phyloP scores from a whole-genome alignment of 2,113 vertebrate genomes.

The Ochotona curzoniae region DNA sequence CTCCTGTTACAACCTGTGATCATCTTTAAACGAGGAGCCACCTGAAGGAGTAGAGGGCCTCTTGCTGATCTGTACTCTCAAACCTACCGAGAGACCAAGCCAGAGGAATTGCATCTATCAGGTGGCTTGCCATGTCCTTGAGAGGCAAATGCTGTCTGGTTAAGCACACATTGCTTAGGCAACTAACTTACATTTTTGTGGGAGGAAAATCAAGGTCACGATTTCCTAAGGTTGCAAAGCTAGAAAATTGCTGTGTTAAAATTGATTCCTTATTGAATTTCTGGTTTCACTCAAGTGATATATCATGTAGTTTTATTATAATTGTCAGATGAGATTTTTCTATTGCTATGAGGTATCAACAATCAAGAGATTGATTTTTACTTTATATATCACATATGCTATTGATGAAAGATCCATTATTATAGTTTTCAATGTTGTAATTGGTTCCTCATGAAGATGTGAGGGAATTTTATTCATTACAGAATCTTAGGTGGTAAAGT shows the following conservation, averaged over 20 bases:
- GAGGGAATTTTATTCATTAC: conserved; percentile 52
- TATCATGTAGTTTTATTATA: conserved; percentile 60
- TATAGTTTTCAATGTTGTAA: conserved; percentile 56
- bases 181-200: neutral
- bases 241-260: neutral
- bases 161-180: neutral
- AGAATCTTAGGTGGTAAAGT: conserved; percentile 51
- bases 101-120: neutral
- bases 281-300: neutral
- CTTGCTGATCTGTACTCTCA: neutral
- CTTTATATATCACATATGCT: conserved; percentile 65
- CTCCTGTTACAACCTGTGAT: neutral
- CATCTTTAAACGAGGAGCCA: neutral
- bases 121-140: neutral
- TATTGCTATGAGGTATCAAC: conserved; percentile 38
- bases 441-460: conserved; percentile 54
- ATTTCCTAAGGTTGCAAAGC: neutral
- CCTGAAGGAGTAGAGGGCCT: neutral
- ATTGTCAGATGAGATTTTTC: conserved; percentile 62
- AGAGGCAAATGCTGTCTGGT: neutral
- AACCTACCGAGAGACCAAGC: neutral
- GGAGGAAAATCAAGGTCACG: neutral
- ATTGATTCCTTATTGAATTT: conserved; percentile 48
- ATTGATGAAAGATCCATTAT: conserved; percentile 62
- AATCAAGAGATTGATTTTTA: conserved; percentile 68